Base-by-base conservation (phyloP, 2,797 vertebrate genomes). In the Austrolebias charrua region DNA sequence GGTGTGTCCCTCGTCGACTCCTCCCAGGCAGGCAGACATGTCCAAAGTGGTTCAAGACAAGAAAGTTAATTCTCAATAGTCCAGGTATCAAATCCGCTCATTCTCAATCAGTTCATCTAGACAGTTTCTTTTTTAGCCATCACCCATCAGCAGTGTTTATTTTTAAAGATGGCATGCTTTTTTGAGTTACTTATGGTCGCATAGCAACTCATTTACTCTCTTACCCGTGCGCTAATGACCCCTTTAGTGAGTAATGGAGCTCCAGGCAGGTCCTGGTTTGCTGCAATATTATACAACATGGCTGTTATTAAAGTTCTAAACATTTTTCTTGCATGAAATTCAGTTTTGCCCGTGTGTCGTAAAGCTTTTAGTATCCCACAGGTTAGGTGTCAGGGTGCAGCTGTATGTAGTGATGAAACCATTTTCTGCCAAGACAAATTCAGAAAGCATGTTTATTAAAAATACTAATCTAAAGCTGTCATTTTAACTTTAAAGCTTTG, bases 121-220 rank as follows among this genome's bases (percentile, higher is more conserved):
- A n/a, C n/a, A n/a, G n/a, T n/a, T n/a, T n/a, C n/a, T n/a, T n/a
- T n/a, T n/a, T n/a, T n/a, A n/a, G n/a, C 9, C 9, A 6, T 5
- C 4, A 33, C 20, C 35, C 59, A 20, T 19, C 51, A 69, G 42
- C 58, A 42, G 62, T 53, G 29, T 40, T 73, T 76, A 64, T 75
- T 66, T 69, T 50, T 38, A 28, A 69, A n/a, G 52, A 47, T 49
- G 18, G 9, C 48, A 45, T 49, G n/a, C 12, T 40, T 40, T 67
- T 49, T 58, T 20, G 10, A 28, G 56, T 60, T 55, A 33, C 55
- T 76, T 55, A 20, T 35, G 52, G 76, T 76, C 79, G 78, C 76
- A 71, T 76, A 71, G 80, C 69, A 84, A 81, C 82, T 65, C 63
- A 49, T 74, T 76, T 65, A 35, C 50, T 56, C 61, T 56, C 40